Conservation (phyloP, 2,888 invertebrate species). For the Clepsis dumicolana region DNA sequence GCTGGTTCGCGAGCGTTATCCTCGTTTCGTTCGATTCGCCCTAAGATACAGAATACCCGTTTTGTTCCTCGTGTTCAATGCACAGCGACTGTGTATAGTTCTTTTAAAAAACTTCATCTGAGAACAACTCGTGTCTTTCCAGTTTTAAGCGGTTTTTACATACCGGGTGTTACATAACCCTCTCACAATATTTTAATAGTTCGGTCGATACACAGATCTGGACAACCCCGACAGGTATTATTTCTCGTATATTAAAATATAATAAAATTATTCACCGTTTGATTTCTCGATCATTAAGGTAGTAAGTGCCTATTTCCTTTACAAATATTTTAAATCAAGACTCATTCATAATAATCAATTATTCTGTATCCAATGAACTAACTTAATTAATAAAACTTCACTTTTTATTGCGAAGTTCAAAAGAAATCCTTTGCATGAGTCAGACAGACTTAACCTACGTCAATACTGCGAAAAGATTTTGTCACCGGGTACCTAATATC, state of each 20-base stretch:
- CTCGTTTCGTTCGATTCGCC: constrained; percentile 97
- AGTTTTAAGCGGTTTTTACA: not conserved
- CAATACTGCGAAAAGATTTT: not conserved
- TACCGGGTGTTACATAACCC: not conserved
- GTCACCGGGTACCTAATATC: too few relatives aligned
- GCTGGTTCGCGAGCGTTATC: constrained; percentile 98
- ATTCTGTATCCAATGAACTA: too few relatives aligned
- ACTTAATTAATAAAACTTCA: too few relatives aligned
- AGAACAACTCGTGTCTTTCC: constrained; percentile 18
- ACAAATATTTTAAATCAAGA: too few relatives aligned
- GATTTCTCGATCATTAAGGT: too few relatives aligned
- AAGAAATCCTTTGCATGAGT: too few relatives aligned
- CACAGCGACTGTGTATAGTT: constrained; percentile 62
- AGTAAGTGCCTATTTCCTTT: too few relatives aligned
- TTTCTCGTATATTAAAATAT: not conserved
- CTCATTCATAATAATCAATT: too few relatives aligned
- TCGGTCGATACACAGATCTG: not conserved
- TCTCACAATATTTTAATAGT: not conserved
- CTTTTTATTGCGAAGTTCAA: too few relatives aligned
- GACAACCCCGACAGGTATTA: too few relatives aligned
- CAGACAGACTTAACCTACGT: not conserved
- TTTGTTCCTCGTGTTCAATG: constrained; percentile 64
- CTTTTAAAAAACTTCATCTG: constrained; percentile 7
- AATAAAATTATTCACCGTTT: too few relatives aligned
- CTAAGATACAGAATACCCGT: constrained; percentile 76